Percentiles rank a stretch among this genome's conserved stretches.
These are phyloP conservation scores for Micropterix aruncella DNA, from an alignment of 2,888 invertebrate species.

Conservation along the genomic window DNA sequence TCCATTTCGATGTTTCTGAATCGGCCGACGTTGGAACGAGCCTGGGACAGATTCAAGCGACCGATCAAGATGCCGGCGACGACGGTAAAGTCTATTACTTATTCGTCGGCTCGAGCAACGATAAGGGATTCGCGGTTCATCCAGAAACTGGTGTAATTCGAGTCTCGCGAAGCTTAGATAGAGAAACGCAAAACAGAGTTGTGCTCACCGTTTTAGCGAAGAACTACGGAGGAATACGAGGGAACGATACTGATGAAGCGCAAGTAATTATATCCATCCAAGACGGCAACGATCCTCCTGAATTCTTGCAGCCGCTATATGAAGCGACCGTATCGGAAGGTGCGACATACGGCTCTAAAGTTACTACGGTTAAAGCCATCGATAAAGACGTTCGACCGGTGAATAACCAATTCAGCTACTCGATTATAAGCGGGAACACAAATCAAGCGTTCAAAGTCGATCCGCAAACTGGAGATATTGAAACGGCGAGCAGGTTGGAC, in stretches of 20 bases:
- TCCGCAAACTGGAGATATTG: slow-evolving; percentile 71
- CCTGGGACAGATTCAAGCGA: slow-evolving; percentile 77
- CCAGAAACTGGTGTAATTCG: slow-evolving; percentile 71
- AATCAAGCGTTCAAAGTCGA: slow-evolving; percentile 81
- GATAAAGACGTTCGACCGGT: slow-evolving; percentile 86
- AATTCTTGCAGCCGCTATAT: slow-evolving; percentile 69
- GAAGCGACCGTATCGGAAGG: slow-evolving; percentile 73
- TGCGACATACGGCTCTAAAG: slow-evolving; percentile 54
- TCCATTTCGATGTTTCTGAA: slow-evolving; percentile 87
- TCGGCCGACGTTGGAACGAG: slow-evolving; percentile 74
- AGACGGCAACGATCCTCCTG: slow-evolving; percentile 93
- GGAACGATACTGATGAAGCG: slow-evolving; percentile 92
- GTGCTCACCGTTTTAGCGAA: slow-evolving; percentile 88
- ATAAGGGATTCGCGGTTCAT: slow-evolving; percentile 78
- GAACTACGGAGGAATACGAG: slow-evolving; percentile 84
- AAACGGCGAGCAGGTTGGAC: slow-evolving; percentile 62
- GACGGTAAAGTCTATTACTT: slow-evolving; percentile 84
- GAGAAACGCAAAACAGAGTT: slow-evolving; percentile 80
- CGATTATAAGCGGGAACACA: slow-evolving; percentile 71
- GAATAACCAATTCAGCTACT: slow-evolving; percentile 85
- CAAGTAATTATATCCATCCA: slow-evolving; percentile 87
- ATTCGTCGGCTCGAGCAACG: slow-evolving; percentile 87
- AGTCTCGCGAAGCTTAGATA: slow-evolving; percentile 68
- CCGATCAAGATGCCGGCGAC: slow-evolving; percentile 77
- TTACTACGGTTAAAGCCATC: slow-evolving; percentile 67